Conservation (phyloP, 2,113 vertebrate genomes). For the Pygoscelis adeliae region DNA sequence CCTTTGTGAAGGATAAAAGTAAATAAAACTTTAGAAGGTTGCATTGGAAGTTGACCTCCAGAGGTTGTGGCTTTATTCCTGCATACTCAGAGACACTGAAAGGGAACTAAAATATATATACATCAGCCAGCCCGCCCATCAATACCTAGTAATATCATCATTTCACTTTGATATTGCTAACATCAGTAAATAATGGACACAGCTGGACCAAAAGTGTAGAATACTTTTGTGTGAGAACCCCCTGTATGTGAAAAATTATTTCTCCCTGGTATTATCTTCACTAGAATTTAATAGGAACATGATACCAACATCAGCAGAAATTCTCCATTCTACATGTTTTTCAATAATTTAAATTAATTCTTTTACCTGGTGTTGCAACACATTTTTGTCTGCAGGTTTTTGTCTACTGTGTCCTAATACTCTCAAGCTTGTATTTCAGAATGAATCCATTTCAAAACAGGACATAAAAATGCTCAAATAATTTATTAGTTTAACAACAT, state of each 20-base stretch:
- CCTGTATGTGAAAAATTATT: not conserved
- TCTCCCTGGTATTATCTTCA: not conserved
- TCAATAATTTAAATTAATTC: not conserved
- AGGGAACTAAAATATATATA: not conserved
- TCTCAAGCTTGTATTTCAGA: not conserved
- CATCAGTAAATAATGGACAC: not conserved
- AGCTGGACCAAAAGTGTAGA: not conserved
- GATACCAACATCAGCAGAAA: not conserved
- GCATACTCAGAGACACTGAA: not conserved
- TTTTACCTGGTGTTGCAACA: not conserved
- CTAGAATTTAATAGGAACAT: not conserved
- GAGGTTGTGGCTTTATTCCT: not conserved
- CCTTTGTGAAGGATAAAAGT: not conserved
- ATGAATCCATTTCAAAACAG: conserved; percentile 34
- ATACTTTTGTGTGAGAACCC: not conserved
- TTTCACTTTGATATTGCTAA: not conserved
- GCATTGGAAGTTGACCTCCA: not conserved
- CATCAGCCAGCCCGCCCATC: not conserved
- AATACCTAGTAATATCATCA: not conserved
- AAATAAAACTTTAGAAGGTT: not conserved
- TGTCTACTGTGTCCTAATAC: not conserved
- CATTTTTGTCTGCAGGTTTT: not conserved
- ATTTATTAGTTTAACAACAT: conserved; percentile 33
- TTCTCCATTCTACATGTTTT: not conserved
- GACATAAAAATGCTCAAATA: conserved; percentile 16